Percentiles rank a stretch among this genome's conserved stretches.
These are phyloP conservation scores for Glaucidium brasilianum DNA, from an alignment of 2,113 vertebrate species.

Conservation along the genomic window DNA sequence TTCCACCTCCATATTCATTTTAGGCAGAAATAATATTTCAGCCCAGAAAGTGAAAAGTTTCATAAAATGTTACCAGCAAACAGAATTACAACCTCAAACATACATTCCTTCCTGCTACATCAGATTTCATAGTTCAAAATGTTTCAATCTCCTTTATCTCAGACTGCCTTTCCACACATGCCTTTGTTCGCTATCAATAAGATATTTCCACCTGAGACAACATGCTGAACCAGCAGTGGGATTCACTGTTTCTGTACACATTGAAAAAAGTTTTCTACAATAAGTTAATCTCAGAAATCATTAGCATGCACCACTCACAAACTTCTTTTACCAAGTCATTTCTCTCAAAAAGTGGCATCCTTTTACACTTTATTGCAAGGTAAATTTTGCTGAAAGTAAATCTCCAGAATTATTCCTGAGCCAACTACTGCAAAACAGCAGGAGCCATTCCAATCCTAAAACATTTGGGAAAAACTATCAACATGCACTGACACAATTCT, in stretches of 20 bases:
- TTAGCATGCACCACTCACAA: neutral
- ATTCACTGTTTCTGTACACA: neutral
- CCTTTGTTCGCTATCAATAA: neutral
- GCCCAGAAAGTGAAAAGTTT: neutral
- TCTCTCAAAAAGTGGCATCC: neutral
- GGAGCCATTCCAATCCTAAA: neutral
- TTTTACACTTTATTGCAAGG: neutral
- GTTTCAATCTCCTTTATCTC: neutral
- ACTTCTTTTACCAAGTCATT: neutral
- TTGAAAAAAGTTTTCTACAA: neutral
- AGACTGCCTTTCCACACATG: neutral
- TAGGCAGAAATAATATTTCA: neutral
- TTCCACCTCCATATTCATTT: neutral
- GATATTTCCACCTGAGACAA: neutral
- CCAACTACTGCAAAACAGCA: neutral
- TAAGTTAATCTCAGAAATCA: neutral
- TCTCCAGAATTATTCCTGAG: neutral
- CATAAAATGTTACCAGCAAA: neutral
- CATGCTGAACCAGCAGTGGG: fast-evolving
- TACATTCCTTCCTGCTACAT: neutral
- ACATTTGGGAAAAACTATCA: neutral
- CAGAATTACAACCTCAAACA: neutral
- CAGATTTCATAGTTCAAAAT: neutral
- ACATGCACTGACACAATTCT: neutral
- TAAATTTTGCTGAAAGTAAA: neutral